phyloP scores from a whole-genome alignment of 2,888 invertebrate genomes.

The Tetramorium bicarinatum region DNA sequence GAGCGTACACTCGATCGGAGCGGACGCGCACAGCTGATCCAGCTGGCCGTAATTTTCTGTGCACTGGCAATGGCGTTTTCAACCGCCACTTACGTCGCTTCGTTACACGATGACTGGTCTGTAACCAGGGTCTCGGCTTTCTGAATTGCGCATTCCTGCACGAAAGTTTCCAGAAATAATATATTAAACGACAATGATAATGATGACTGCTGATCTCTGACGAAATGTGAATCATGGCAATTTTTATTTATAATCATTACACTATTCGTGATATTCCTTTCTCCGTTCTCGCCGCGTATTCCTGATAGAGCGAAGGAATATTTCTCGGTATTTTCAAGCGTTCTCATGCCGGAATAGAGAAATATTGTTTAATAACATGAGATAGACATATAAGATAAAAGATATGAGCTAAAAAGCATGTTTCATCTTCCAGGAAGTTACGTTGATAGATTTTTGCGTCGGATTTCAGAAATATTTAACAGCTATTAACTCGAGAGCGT shows the following conservation, averaged over 20 bases:
- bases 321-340: not conserved
- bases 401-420: not conserved
- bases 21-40: constrained; percentile 68
- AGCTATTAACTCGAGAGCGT: not conserved
- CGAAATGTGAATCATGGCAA: not conserved
- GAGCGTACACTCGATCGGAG: constrained; percentile 64
- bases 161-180: constrained; percentile 49
- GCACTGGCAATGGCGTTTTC: constrained; percentile 32
- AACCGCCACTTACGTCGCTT: constrained; percentile 31
- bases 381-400: not conserved
- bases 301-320: not conserved
- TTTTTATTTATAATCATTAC: constrained; percentile 31
- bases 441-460: not conserved
- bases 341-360: not conserved
- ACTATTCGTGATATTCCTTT: not conserved
- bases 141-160: constrained; percentile 32
- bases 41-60: constrained; percentile 53
- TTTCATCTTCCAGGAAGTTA: not conserved
- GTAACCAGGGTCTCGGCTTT: constrained; percentile 48
- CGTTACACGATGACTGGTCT: constrained; percentile 41
- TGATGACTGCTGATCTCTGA: not conserved
- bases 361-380: not conserved
- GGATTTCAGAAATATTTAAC: not conserved
- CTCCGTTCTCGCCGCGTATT: not conserved
- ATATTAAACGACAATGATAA: not conserved